phyloP scores from a whole-genome alignment of 2,888 invertebrate genomes.

The Hymenopus coronatus region DNA sequence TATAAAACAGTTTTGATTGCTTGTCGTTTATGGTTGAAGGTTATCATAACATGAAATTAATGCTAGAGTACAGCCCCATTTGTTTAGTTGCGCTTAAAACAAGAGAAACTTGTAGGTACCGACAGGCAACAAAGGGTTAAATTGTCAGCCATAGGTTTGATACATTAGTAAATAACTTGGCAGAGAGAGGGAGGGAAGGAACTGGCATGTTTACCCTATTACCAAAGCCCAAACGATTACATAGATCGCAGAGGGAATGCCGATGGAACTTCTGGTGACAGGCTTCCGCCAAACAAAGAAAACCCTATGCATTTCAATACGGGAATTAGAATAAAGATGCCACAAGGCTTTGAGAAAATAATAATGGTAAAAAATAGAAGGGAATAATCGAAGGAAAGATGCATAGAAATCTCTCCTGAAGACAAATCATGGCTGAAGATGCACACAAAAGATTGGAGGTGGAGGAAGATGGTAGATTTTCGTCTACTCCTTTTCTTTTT shows the following conservation, averaged over 20 bases:
- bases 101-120: too few relatives aligned
- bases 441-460: slow-evolving; percentile 7
- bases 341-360: background rate
- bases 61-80: too few relatives aligned
- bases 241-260: background rate
- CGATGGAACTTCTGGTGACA: background rate
- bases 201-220: background rate
- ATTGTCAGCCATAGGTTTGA: too few relatives aligned
- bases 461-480: background rate
- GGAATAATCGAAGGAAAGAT: background rate
- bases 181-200: too few relatives aligned
- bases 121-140: too few relatives aligned
- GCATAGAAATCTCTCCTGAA: slow-evolving; percentile 5
- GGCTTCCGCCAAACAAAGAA: background rate
- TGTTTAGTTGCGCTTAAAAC: too few relatives aligned
- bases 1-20: too few relatives aligned
- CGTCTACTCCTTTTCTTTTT: background rate
- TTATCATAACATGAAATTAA: too few relatives aligned
- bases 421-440: slow-evolving; percentile 16
- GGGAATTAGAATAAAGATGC: slow-evolving; percentile 12
- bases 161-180: too few relatives aligned
- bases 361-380: background rate
- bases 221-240: background rate
- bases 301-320: slow-evolving; percentile 11
- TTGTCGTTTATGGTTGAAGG: too few relatives aligned